Base-by-base conservation (phyloP, 35 echinoderm and acorn worm genomes). In the Holothuria glaberrima region DNA sequence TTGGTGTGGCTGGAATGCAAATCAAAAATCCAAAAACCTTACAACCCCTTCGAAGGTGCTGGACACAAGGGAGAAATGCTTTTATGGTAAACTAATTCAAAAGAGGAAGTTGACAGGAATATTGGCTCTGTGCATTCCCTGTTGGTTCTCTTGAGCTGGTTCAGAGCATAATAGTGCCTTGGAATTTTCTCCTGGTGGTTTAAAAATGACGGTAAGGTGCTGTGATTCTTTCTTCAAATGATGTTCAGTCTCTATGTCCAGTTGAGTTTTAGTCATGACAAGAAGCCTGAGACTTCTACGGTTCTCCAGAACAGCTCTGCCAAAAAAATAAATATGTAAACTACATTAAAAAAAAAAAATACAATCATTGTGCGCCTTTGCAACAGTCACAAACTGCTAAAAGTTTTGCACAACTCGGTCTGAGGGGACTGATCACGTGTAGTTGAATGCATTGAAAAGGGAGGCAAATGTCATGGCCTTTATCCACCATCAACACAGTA, bases 51-150 rank as follows among this genome's bases (percentile, higher is more conserved):
- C 7, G 9, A 66, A 9, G 21, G 25, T 6, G 25, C 31, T 27
- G 25, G 66, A 21, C 7, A 33, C 25, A 13, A 10, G 9, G 17
- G 3, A 33, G 26, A 69, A 28, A 14, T 69, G 3, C 10, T 27
- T 27, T 29, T 6, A 26, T 1, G 9, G n/a, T 1, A 24, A 74
- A 75, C 29, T 21, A 38, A 21, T 19, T 75, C 20, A 44, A 38
- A 75, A 75, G 21, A 41, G 71, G 19, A 75, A 75, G 41, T 75
- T 75, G 14, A 41, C 32, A 31, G 71, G 71, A 75, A 75, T 38
- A 38, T 75, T 75, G 21, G 71, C 71, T 75, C 71, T 75, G 71
- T 75, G 71, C 33, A 75, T 38, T 34, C 33, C 31, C 12, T 54
- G 50, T 17, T 54, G 50, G 50, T 54, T 54, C 10, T 41, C 17